Evolutionary conservation across 92 coral and sea anemone genomes (phyloP).

Genomic region (Epizoanthus ramosus): DNA sequence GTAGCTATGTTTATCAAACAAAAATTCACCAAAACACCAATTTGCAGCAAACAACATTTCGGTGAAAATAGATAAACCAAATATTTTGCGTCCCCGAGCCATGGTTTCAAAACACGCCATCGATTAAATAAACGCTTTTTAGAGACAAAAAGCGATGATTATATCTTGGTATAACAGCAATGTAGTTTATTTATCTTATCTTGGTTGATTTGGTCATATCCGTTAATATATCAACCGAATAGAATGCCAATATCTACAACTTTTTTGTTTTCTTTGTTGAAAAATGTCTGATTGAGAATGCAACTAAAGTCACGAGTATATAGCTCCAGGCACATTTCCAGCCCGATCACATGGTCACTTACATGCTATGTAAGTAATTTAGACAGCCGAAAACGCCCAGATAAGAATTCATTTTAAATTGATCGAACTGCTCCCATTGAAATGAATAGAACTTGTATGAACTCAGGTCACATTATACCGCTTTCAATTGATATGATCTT

Average conservation of each 20-base stretch:
- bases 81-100: conserved; percentile 3
- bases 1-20: conserved; percentile 20
- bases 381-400: neutral
- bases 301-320: conserved; percentile 29
- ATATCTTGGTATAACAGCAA: conserved; percentile 28
- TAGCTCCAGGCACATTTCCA: neutral
- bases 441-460: conserved; percentile 10
- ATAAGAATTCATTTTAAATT: neutral
- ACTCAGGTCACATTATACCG: neutral
- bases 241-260: too few species aligned
- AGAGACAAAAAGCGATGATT: conserved; percentile 10
- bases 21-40: neutral
- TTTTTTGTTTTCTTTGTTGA: conserved; percentile 37
- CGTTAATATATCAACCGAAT: neutral
- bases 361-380: neutral
- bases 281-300: conserved; percentile 38
- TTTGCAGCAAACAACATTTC: conserved; percentile 6
- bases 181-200: conserved; percentile 11
- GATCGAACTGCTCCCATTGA: neutral
- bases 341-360: neutral
- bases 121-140: conserved; percentile 8
- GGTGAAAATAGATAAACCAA: conserved; percentile 21
- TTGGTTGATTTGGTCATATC: neutral
- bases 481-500: conserved; percentile 36
- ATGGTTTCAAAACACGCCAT: conserved; percentile 20